These are phyloP conservation scores for Gibbula magus DNA, from an alignment of 2,888 invertebrate species.

Conservation along the genomic window DNA sequence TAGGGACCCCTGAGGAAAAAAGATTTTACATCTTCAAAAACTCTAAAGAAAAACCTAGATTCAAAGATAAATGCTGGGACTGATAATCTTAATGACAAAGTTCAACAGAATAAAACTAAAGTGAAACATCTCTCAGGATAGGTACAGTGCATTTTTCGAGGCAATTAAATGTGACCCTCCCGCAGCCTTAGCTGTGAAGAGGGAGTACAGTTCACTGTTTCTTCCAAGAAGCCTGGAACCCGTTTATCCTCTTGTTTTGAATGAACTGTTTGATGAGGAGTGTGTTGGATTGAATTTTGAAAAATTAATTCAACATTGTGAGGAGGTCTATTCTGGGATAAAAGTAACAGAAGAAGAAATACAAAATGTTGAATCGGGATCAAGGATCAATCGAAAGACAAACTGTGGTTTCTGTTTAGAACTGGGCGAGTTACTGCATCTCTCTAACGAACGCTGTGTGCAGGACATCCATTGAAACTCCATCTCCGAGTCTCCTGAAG, in stretches of 20 bases:
- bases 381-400: slow-evolving; percentile 26
- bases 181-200: neutral
- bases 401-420: slow-evolving; percentile 28
- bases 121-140: neutral
- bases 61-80: neutral
- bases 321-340: neutral
- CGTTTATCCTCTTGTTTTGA: neutral
- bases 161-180: neutral
- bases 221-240: neutral
- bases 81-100: neutral
- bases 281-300: neutral
- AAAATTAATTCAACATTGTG: neutral
- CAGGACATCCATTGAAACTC: neutral
- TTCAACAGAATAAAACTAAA: neutral
- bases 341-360: slow-evolving; percentile 5
- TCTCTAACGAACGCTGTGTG: no score
- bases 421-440: slow-evolving; percentile 31
- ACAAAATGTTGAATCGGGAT: slow-evolving; percentile 2
- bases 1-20: neutral
- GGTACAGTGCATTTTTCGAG: neutral
- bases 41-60: neutral
- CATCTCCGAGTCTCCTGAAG: neutral
- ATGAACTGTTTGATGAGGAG: slow-evolving; percentile 1
- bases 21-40: neutral
- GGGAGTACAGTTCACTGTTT: neutral